Evolutionary conservation across 2,797 vertebrate genomes (phyloP).

Genomic region (Luscinia luscinia): DNA sequence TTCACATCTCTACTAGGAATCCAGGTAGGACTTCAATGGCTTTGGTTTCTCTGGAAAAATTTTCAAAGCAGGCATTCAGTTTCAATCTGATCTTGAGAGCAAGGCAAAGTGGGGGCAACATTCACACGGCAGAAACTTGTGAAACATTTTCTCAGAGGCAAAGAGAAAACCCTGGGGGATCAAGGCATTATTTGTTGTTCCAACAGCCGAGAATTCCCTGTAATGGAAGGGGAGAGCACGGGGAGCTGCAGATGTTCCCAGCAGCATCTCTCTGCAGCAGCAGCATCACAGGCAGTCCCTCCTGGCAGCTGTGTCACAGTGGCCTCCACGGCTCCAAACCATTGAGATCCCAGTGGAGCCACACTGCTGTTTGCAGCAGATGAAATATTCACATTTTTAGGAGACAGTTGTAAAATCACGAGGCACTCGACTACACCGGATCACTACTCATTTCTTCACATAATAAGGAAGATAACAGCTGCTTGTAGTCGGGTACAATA

Average conservation of each 20-base stretch:
- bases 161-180: neutral
- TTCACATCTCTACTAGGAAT: neutral
- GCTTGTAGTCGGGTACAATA: neutral
- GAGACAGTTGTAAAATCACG: neutral
- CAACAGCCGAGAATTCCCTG: neutral
- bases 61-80: neutral
- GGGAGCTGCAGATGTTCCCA: slow-evolving; percentile 11
- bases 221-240: neutral
- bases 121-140: neutral
- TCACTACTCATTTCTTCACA: neutral
- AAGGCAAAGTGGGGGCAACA: neutral
- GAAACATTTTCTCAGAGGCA: neutral
- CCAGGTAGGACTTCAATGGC: neutral
- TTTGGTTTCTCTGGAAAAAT: neutral
- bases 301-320: neutral
- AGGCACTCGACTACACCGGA: neutral
- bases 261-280: neutral
- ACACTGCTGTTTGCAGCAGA: neutral
- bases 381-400: neutral
- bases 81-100: neutral
- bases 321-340: neutral
- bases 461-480: neutral
- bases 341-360: neutral
- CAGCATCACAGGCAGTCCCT: neutral
- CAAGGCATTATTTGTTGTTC: neutral